Percentiles rank a stretch among this genome's conserved stretches.
phyloP scores from a whole-genome alignment of 2,888 invertebrate species.

The Asteroscopus sphinx region DNA sequence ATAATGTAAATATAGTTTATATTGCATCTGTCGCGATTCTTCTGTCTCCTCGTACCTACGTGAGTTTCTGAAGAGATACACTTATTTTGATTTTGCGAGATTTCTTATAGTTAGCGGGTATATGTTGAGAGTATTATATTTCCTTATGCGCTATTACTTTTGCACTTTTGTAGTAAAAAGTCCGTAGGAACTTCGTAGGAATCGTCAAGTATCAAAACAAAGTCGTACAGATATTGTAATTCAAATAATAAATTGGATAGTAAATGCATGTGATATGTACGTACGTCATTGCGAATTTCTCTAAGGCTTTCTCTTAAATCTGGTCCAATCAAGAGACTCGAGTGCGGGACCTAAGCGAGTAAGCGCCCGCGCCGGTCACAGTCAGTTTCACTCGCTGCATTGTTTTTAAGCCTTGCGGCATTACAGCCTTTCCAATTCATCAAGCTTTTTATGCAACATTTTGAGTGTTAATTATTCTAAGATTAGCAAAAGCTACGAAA shows the following conservation, averaged over 20 bases:
- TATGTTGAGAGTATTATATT: too few relatives aligned
- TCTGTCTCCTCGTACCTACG: too few relatives aligned
- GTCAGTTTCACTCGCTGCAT: slow-evolving; percentile 47
- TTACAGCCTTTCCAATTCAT: slow-evolving; percentile 47
- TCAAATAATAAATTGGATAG: slow-evolving; percentile 28
- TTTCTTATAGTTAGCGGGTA: too few relatives aligned
- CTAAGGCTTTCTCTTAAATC: slow-evolving; percentile 78
- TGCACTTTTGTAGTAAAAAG: too few relatives aligned
- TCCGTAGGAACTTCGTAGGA: neutral
- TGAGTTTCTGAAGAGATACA: too few relatives aligned
- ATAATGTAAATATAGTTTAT: too few relatives aligned
- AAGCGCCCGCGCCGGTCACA: slow-evolving; percentile 22
- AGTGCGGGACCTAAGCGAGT: slow-evolving; percentile 10
- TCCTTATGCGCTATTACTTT: too few relatives aligned
- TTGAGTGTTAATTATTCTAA: neutral
- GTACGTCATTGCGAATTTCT: slow-evolving; percentile 68
- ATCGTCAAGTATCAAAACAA: neutral
- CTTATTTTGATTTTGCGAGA: too few relatives aligned
- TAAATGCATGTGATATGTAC: slow-evolving; percentile 41
- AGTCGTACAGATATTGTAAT: slow-evolving; percentile 24
- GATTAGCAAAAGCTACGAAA: neutral
- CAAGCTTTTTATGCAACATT: slow-evolving; percentile 34
- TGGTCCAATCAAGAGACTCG: slow-evolving; percentile 62
- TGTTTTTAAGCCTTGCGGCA: slow-evolving; percentile 50
- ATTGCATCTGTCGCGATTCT: too few relatives aligned